phyloP scores from a whole-genome alignment of 1,140 invertebrate species.

The Lordiphosa stackelbergi region DNA sequence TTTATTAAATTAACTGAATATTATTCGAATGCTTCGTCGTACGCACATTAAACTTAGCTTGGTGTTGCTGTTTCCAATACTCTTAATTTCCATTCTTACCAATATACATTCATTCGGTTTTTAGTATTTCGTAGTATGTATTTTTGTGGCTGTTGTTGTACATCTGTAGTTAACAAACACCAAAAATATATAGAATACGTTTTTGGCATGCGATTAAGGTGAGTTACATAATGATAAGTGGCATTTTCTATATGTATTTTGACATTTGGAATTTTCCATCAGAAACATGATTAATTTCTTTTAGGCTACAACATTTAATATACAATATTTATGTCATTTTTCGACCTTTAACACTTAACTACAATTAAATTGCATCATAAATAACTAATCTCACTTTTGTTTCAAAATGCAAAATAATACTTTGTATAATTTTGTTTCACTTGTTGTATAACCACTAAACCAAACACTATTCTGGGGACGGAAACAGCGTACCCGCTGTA shows the following conservation, averaged over 20 bases:
- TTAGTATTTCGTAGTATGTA: constrained; percentile 11
- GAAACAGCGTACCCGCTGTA: constrained; percentile 35
- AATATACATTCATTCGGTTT: constrained; percentile 6
- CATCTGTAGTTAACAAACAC: constrained; percentile 49
- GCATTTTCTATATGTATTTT: constrained; percentile 18
- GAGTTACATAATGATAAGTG: constrained; percentile 41
- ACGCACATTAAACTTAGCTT: constrained; percentile 32
- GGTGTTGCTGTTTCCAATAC: background rate
- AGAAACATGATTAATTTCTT: constrained; percentile 23
- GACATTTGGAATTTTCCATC: constrained; percentile 15
- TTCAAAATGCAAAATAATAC: constrained; percentile 50
- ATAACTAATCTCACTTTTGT: constrained; percentile 50
- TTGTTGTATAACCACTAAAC: constrained; percentile 16
- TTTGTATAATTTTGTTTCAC: constrained; percentile 44
- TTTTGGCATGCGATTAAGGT: constrained; percentile 31
- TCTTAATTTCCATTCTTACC: background rate
- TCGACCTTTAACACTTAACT: constrained; percentile 55
- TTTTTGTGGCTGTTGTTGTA: constrained; percentile 25
- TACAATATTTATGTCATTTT: constrained; percentile 41
- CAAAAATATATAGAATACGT: constrained; percentile 46
- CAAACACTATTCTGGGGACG: constrained; percentile 50
- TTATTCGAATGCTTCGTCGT: constrained; percentile 24
- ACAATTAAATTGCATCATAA: constrained; percentile 65
- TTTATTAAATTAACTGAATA: constrained; percentile 74
- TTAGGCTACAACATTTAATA: constrained; percentile 39